Percentiles rank a stretch among this genome's conserved stretches.
Evolutionary conservation across 2,113 vertebrate species (phyloP).

Genomic region (Benitochromis conjunctus): DNA sequence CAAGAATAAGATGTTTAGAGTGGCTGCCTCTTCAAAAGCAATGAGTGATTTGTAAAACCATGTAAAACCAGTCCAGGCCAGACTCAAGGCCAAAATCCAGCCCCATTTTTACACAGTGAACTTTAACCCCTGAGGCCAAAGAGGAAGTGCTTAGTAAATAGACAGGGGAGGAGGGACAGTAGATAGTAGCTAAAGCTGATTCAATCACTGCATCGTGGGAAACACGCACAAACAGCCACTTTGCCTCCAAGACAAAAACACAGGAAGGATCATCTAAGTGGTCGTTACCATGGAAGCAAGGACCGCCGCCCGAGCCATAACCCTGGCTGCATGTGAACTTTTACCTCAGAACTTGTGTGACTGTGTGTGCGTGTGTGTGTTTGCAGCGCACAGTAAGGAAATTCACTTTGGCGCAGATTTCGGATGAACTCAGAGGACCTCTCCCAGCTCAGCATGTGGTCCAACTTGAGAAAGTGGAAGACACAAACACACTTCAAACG

Average conservation of each 20-base stretch:
- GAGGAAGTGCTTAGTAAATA: constrained; percentile 65
- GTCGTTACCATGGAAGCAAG: constrained; percentile 34
- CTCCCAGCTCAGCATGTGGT: constrained; percentile 41
- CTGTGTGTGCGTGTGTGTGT: not conserved
- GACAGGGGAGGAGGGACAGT: constrained; percentile 45
- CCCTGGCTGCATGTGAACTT: constrained; percentile 28
- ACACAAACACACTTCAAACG: constrained; percentile 44
- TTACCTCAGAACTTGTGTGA: constrained; percentile 22
- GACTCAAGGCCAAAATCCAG: constrained; percentile 48
- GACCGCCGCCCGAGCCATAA: not conserved
- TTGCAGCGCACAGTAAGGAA: not conserved
- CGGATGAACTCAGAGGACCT: not conserved
- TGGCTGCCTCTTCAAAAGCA: not conserved
- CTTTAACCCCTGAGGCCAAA: constrained; percentile 46
- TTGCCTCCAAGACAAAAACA: constrained; percentile 36
- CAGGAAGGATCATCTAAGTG: constrained; percentile 62
- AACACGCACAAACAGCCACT: constrained; percentile 27
- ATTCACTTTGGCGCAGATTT: not conserved
- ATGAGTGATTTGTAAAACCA: not conserved
- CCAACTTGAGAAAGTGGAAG: constrained; percentile 53
- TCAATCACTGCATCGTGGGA: constrained; percentile 59
- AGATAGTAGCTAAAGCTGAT: constrained; percentile 58
- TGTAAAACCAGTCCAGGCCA: constrained; percentile 1
- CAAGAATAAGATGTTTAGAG: not conserved
- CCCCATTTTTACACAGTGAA: constrained; percentile 22